Conservation (phyloP, 2,888 invertebrate species). For the Apotomis betuletana region DNA sequence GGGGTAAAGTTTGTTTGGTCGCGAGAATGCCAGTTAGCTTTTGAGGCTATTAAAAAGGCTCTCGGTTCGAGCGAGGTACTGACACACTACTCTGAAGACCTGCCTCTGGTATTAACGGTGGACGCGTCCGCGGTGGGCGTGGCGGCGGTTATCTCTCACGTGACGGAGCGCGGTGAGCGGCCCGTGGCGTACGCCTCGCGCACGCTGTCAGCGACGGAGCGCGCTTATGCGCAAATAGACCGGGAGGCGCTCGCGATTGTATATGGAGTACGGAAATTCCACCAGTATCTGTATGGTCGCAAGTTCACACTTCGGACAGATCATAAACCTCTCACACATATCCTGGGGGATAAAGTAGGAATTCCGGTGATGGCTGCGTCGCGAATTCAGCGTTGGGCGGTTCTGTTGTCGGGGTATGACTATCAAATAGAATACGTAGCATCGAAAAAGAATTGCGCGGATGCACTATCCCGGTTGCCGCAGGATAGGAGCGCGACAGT, state of each 20-base stretch:
- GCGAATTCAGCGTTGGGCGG: not conserved
- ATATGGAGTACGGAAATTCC: not conserved
- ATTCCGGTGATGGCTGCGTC: not conserved
- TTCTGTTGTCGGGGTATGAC: not conserved
- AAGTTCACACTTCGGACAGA: not conserved
- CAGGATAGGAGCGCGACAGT: not conserved
- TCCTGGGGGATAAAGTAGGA: not conserved
- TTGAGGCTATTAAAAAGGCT: not conserved
- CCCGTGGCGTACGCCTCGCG: slow-evolving; percentile 1
- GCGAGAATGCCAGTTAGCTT: not conserved
- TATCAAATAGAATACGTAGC: not conserved
- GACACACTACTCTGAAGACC: not conserved
- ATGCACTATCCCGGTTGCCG: not conserved
- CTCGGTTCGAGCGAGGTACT: not conserved
- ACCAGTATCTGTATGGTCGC: slow-evolving; percentile 1
- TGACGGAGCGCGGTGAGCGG: not conserved
- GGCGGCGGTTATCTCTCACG: not conserved
- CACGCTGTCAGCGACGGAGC: not conserved
- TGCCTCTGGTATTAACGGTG: not conserved
- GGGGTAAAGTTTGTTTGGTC: not conserved
- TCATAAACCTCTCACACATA: not conserved
- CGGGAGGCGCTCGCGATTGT: slow-evolving; percentile 2
- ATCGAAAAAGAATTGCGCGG: not conserved
- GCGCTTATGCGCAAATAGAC: not conserved
- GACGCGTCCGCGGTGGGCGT: not conserved